phyloP scores from a whole-genome alignment of 64 coral and sea anemone species.

The Stichodactyla helianthus region DNA sequence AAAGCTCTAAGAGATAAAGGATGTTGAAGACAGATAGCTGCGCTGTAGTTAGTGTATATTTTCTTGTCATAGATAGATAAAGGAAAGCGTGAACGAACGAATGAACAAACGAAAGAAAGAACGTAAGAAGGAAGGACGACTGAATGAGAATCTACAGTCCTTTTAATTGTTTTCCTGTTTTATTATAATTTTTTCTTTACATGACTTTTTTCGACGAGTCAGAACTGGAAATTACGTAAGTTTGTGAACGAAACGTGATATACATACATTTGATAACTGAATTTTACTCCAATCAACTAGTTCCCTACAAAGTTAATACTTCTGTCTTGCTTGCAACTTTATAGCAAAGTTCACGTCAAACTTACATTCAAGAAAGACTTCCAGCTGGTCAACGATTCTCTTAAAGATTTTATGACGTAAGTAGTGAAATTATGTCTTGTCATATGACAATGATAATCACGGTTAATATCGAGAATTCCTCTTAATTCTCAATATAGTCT shows the following conservation, averaged over 20 bases:
- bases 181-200: background rate
- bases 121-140: background rate
- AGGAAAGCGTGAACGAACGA: background rate
- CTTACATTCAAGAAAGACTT: constrained; percentile 59
- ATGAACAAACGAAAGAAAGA: background rate
- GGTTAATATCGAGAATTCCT: too few relatives aligned
- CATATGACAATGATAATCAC: too few relatives aligned
- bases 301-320: background rate
- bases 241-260: background rate
- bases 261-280: too few relatives aligned
- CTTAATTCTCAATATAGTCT: too few relatives aligned
- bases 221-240: constrained; percentile 2
- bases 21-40: too few relatives aligned
- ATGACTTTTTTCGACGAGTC: background rate
- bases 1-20: too few relatives aligned
- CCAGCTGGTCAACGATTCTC: constrained; percentile 23
- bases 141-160: too few relatives aligned
- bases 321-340: background rate
- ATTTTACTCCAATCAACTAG: too few relatives aligned
- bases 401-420: constrained; percentile 46
- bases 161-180: too few relatives aligned
- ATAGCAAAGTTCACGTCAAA: constrained; percentile 43
- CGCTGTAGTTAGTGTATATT: too few relatives aligned
- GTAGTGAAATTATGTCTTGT: background rate
- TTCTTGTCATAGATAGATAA: background rate